Conservation (phyloP, 2,113 vertebrate genomes). For the Grammomys surdaster region DNA sequence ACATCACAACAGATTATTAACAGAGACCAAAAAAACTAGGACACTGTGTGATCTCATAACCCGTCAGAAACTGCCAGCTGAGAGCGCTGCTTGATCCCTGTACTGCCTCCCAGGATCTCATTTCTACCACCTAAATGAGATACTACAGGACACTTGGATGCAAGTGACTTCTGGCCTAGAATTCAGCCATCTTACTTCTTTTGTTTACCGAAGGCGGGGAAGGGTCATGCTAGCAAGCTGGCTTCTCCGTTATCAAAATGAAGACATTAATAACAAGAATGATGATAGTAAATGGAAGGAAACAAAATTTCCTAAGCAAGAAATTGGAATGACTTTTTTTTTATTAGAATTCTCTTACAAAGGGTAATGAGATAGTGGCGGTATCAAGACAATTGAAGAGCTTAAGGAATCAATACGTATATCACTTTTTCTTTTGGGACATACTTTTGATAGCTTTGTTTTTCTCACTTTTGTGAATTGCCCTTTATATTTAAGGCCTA, state of each 20-base stretch:
- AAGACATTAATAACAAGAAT: background rate
- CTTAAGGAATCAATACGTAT: background rate
- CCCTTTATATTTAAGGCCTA: conserved; percentile 2
- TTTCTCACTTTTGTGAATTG: conserved; percentile 10
- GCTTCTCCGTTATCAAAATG: background rate
- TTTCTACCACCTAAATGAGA: conserved; percentile 60
- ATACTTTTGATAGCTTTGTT: background rate
- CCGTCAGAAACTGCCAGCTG: conserved; percentile 62
- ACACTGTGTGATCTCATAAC: conserved; percentile 52
- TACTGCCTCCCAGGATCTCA: conserved; percentile 53
- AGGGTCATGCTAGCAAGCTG: conserved; percentile 10
- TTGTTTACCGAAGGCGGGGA: conserved; percentile 11
- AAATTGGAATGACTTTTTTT: background rate
- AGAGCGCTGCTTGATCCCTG: conserved; percentile 34
- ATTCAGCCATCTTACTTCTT: conserved; percentile 49
- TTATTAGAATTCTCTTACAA: background rate
- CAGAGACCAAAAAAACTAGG: conserved; percentile 74
- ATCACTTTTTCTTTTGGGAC: background rate
- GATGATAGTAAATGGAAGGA: background rate
- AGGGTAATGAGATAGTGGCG: background rate
- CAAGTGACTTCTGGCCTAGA: conserved; percentile 71
- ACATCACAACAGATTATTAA: conserved; percentile 73
- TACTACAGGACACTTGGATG: conserved; percentile 12
- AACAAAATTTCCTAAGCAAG: conserved; percentile 49
- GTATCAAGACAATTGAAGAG: conserved; percentile 47